A percentile compares a stretch with the other conserved stretches of the same genome.
phyloP scores from a whole-genome alignment of 2,797 vertebrate species.

The Synaphobranchus kaupii region DNA sequence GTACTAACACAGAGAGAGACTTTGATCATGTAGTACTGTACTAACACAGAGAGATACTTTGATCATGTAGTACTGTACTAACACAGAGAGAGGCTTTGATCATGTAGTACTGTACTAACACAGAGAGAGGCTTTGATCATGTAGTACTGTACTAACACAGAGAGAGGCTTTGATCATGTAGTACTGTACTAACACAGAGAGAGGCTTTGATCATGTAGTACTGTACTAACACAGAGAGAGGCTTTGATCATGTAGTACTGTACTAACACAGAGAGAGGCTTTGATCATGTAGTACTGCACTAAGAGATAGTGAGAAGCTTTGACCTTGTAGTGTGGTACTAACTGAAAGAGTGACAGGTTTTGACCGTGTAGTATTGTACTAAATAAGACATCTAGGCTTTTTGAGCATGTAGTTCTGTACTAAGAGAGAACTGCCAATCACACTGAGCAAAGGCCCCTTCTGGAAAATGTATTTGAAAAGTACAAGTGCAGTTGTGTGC shows the following conservation, averaged over 20 bases:
- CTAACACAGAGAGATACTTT: background rate
- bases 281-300: background rate
- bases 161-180: background rate
- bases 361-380: background rate
- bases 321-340: background rate
- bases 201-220: background rate
- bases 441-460: background rate
- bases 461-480: background rate
- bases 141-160: too few relatives aligned
- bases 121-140: too few relatives aligned
- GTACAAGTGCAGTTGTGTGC: background rate
- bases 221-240: background rate
- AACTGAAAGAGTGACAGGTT: background rate
- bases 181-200: background rate
- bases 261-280: background rate
- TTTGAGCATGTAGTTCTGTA: background rate
- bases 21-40: background rate
- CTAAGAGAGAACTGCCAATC: background rate
- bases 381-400: background rate
- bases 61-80: too few relatives aligned
- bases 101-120: background rate
- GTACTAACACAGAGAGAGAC: background rate
- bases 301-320: background rate
- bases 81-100: background rate
- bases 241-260: background rate